Percentiles rank a stretch among this genome's conserved stretches.
Evolutionary conservation across 1,140 invertebrate genomes (phyloP).

Genomic region (Reticulitermes speratus): DNA sequence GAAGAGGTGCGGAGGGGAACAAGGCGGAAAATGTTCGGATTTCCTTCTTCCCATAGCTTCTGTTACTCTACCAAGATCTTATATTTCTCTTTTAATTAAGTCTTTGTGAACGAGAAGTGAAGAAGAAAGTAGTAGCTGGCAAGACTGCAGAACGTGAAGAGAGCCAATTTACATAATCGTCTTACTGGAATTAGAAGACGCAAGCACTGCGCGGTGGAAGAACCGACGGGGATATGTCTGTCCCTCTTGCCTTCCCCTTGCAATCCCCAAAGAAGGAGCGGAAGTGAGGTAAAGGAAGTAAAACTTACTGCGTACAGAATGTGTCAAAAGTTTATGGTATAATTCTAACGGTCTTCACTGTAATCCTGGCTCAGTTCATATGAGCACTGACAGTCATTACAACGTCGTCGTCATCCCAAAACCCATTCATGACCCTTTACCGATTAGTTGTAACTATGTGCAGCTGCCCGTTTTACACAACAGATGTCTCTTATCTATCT

Average conservation of each 20-base stretch:
- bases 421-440: no score
- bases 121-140: neutral
- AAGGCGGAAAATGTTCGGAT: conserved; percentile 11
- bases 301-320: neutral
- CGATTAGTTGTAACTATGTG: no score
- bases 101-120: conserved; percentile 4
- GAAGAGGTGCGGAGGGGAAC: neutral
- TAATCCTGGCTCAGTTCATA: no score
- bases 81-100: conserved; percentile 20
- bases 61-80: neutral
- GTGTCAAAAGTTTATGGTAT: neutral
- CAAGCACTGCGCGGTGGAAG: neutral
- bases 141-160: neutral
- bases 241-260: neutral
- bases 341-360: neutral
- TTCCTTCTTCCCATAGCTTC: conserved; percentile 4
- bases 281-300: neutral
- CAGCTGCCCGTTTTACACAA: no score
- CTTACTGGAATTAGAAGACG: conserved; percentile 15
- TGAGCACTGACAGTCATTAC: no score
- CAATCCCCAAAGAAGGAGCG: neutral
- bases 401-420: no score
- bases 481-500: no score
- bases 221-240: neutral
- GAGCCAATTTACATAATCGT: conserved; percentile 6